phyloP scores from a whole-genome alignment of 2,888 invertebrate species.

The Agrilus cyanescens region DNA sequence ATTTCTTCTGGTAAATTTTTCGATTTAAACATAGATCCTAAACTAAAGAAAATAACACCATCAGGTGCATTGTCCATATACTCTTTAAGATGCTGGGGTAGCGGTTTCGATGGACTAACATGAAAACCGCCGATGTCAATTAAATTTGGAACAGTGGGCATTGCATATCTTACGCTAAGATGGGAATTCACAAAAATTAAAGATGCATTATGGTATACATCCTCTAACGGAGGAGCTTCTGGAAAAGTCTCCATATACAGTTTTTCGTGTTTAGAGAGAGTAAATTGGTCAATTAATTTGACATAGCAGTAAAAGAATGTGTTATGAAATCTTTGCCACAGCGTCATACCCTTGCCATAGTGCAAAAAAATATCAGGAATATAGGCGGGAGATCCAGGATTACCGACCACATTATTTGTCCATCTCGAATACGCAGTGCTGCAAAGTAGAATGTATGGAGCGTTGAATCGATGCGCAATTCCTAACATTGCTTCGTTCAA shows the following conservation, averaged over 20 bases:
- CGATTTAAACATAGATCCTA: slow-evolving; percentile 48
- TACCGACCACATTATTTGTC: slow-evolving; percentile 19
- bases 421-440: slow-evolving; percentile 14
- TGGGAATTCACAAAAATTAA: slow-evolving; percentile 30
- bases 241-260: slow-evolving; percentile 21
- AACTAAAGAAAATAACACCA: slow-evolving; percentile 46
- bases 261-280: slow-evolving; percentile 11
- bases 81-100: slow-evolving; percentile 36
- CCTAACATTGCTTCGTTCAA: slow-evolving; percentile 21
- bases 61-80: slow-evolving; percentile 40
- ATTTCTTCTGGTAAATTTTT: slow-evolving; percentile 41
- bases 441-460: slow-evolving; percentile 18
- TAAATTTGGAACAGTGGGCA: slow-evolving; percentile 42
- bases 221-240: slow-evolving; percentile 17
- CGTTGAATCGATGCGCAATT: slow-evolving; percentile 18
- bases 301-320: slow-evolving; percentile 8
- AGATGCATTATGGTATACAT: slow-evolving; percentile 21
- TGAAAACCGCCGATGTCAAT: slow-evolving; percentile 48
- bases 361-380: slow-evolving; percentile 13
- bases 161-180: slow-evolving; percentile 38
- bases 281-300: too few species aligned
- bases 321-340: slow-evolving; percentile 18
- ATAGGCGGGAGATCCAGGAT: slow-evolving; percentile 19
- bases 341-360: slow-evolving; percentile 17
- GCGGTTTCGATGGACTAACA: slow-evolving; percentile 19